Evolutionary conservation across 2,113 vertebrate species (phyloP).

Genomic region (Willisornis vidua): DNA sequence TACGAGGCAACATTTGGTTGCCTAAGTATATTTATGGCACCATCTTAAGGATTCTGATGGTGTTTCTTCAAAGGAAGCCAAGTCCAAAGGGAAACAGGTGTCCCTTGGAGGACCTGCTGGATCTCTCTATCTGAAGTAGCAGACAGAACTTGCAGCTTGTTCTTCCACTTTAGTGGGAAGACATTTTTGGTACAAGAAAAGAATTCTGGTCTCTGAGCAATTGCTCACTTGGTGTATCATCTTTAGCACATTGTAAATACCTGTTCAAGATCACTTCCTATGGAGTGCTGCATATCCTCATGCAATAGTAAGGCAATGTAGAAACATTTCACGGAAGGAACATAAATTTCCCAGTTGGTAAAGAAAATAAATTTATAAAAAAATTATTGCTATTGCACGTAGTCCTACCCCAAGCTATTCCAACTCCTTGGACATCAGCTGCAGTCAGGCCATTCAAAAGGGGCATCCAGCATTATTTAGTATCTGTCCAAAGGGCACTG

Average conservation of each 20-base stretch:
- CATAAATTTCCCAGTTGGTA: not conserved
- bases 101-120: not conserved
- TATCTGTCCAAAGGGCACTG: not conserved
- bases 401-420: not conserved
- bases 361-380: not conserved
- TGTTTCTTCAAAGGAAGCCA: not conserved
- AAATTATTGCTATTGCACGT: not conserved
- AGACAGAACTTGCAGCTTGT: conserved; percentile 26
- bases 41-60: not conserved
- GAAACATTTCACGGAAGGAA: not conserved
- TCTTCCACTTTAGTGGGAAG: conserved; percentile 1
- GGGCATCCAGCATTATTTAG: not conserved
- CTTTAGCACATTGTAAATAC: not conserved
- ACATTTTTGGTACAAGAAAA: conserved; percentile 20
- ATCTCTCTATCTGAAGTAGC: not conserved
- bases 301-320: not conserved
- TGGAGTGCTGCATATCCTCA: not conserved
- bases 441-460: not conserved
- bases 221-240: conserved; percentile 34
- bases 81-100: not conserved
- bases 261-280: not conserved
- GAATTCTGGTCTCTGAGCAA: not conserved
- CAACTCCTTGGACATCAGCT: not conserved
- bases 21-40: not conserved
- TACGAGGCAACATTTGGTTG: not conserved